Base-by-base conservation (phyloP, 2,113 vertebrate species). In the Heterocephalus glaber region DNA sequence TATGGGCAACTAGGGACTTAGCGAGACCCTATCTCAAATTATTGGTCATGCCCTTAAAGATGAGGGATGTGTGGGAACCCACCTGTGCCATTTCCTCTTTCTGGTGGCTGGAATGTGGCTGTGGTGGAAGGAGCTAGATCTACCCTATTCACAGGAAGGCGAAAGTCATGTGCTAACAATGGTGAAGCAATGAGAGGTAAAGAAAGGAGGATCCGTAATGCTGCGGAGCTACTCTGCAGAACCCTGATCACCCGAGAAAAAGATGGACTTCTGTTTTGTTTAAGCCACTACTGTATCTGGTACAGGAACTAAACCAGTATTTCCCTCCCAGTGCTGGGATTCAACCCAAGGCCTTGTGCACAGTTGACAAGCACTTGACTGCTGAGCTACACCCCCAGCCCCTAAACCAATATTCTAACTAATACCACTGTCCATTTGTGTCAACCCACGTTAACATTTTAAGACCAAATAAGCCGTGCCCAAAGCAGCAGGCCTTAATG, bases 331-430 rank as follows among this genome's bases (percentile, higher is more conserved):
- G 81, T 63, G 35, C 3, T 70, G 16, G 44, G 7, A 63, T 54
- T 22, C 35, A 84, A 60, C 33, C 19, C 26, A n/a, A 49, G 54
- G 54, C 33, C 44, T 47, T 41, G 44, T 22, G 7, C 35, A 65
- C 16, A 5, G 17, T 33, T 76, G 30, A n/a, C 35, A 65, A 58
- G 26, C 20, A 63, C 63, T 22, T 19, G 28, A n/a, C 44, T 13
- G 41, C 56, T 63, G 54, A 20, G 17, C 68, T 22, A 74, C 3
- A 44, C 33, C 16, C 17, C 17, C 33, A 38, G 17, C 17, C 66
- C 56, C 82, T 80, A 83, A 72, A 52, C 49, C 81, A 89, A 44
- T 44, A 90, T 86, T 92, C 58, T 81, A 88, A 83, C 30, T 52
- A 66, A 89, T 33, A 47, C n/a, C 44, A 80, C 1, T 72, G 56